Evolutionary conservation across 2,888 invertebrate genomes (phyloP).

Genomic region (Galeopsomyia nigrocyanea): DNA sequence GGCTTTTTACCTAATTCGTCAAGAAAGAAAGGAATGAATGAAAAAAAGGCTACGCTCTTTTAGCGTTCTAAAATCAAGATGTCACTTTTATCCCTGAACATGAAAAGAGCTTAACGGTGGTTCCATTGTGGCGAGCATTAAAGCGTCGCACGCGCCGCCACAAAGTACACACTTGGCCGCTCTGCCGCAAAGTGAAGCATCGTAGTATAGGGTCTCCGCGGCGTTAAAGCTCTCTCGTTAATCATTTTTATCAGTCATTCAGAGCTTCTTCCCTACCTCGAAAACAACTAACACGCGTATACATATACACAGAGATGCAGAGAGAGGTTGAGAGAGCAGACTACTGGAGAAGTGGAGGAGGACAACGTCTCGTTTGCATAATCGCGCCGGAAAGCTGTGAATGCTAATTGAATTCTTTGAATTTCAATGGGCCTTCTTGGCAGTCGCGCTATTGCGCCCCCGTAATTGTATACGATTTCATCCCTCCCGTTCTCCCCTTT

Average conservation of each 20-base stretch:
- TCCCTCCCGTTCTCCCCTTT: background rate
- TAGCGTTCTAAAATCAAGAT: too few relatives aligned
- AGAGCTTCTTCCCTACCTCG: slow-evolving; percentile 12
- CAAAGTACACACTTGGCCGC: too few relatives aligned
- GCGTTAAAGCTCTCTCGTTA: slow-evolving; percentile 37
- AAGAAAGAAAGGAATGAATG: too few relatives aligned
- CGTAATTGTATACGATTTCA: slow-evolving; percentile 35
- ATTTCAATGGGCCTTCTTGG: slow-evolving; percentile 30
- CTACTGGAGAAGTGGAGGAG: slow-evolving; percentile 4
- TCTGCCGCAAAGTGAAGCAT: too few relatives aligned
- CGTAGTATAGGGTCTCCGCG: too few relatives aligned
- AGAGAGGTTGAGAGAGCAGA: background rate
- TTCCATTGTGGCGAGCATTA: too few relatives aligned
- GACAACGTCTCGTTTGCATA: slow-evolving; percentile 39
- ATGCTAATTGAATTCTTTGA: slow-evolving; percentile 48
- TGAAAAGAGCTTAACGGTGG: too few relatives aligned
- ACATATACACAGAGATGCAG: background rate
- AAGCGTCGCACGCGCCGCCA: too few relatives aligned
- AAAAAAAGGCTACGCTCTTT: too few relatives aligned
- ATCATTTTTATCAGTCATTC: slow-evolving; percentile 47
- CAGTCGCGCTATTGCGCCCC: slow-evolving; percentile 12
- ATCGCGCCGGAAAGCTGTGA: slow-evolving; percentile 26
- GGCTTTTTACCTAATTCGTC: too few relatives aligned
- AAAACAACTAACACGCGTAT: background rate
- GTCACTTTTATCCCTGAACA: too few relatives aligned